Percentiles rank a stretch among this genome's conserved stretches.
Conservation (phyloP, 2,797 vertebrate species). For the Manis pentadactyla region DNA sequence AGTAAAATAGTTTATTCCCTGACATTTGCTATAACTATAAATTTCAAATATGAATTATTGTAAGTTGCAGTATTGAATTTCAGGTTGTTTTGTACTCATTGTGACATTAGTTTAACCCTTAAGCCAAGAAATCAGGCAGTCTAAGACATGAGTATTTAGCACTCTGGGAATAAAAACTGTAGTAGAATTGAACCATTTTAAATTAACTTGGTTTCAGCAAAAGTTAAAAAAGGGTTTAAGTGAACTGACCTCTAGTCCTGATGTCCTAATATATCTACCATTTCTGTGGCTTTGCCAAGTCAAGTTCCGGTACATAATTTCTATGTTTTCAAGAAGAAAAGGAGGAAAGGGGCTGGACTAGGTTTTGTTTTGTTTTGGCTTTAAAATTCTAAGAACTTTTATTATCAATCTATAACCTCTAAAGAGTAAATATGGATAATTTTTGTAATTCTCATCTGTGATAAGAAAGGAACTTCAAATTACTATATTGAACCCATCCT, state of each 20-base stretch:
- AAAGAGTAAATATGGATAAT: neutral
- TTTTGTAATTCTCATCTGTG: neutral
- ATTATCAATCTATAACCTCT: neutral
- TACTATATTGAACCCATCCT: neutral
- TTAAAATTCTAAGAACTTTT: slow-evolving; percentile 45
- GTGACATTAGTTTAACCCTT: neutral
- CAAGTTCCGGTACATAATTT: neutral
- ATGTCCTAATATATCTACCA: neutral
- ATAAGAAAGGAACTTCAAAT: slow-evolving; percentile 43
- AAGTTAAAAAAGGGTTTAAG: neutral
- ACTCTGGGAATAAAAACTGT: neutral
- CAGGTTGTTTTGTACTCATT: slow-evolving; percentile 18
- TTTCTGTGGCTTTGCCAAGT: neutral
- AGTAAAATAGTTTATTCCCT: neutral
- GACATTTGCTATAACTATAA: neutral
- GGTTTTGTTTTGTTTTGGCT: neutral
- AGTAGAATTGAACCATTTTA: neutral
- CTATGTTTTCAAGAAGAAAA: slow-evolving; percentile 16
- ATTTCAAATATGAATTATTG: neutral
- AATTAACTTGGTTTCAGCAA: slow-evolving; percentile 46
- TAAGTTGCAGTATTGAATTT: slow-evolving; percentile 31
- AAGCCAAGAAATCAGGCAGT: neutral
- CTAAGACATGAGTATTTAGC: neutral
- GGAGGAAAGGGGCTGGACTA: neutral
- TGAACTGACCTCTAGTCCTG: neutral